Evolutionary conservation across 2,113 vertebrate species (phyloP).

Genomic region (Seriola dumerili): DNA sequence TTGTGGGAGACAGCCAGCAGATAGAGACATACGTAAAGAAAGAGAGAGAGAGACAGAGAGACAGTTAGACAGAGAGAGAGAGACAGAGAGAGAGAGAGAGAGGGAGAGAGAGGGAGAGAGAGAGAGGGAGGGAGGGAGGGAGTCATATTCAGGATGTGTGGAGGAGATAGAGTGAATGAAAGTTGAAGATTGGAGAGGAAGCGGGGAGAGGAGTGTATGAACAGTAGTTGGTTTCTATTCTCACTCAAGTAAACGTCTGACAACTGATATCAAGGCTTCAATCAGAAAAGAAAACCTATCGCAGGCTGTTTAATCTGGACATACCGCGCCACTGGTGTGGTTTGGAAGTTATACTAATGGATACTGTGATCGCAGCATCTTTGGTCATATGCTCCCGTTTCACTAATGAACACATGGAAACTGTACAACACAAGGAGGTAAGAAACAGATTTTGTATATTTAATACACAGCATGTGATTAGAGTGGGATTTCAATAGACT

Average conservation of each 20-base stretch:
- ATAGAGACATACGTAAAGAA: background rate
- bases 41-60: background rate
- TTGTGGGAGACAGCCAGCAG: background rate
- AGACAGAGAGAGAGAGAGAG: slow-evolving; percentile 1
- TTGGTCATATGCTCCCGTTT: slow-evolving; percentile 18
- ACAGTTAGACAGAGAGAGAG: background rate
- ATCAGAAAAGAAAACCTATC: background rate
- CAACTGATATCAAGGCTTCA: background rate
- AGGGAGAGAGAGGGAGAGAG: background rate
- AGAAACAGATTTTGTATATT: slow-evolving; percentile 2
- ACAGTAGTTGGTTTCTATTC: slow-evolving; percentile 13
- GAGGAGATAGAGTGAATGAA: slow-evolving; percentile 61
- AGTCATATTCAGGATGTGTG: slow-evolving; percentile 23
- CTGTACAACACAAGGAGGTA: slow-evolving; percentile 64
- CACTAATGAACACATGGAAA: slow-evolving; percentile 38
- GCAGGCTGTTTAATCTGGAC: background rate
- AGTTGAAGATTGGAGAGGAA: slow-evolving; percentile 29
- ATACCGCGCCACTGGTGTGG: background rate
- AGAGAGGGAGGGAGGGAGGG: slow-evolving; percentile 27
- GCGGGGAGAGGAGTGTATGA: background rate
- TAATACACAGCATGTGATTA: background rate
- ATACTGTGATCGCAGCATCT: slow-evolving; percentile 37
- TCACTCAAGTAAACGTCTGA: slow-evolving; percentile 1
- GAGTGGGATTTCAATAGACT: background rate
- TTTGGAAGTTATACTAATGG: slow-evolving; percentile 60